These are phyloP conservation scores for Mesorhabditis spiculigera DNA, from an alignment of 2,888 invertebrate species.

Conservation along the genomic window DNA sequence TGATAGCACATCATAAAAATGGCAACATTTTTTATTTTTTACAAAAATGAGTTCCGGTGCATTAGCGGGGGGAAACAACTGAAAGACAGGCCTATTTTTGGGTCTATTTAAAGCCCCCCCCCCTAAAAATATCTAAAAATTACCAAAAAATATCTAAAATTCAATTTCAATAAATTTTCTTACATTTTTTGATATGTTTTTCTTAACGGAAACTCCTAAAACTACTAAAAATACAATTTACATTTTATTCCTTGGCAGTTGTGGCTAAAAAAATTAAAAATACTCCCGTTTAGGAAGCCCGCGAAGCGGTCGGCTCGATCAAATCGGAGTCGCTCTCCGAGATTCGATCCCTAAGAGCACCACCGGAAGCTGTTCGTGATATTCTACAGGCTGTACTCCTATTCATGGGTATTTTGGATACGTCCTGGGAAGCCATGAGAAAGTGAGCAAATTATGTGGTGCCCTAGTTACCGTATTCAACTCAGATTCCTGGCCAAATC, in stretches of 20 bases:
- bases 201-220: too few relatives aligned
- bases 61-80: too few relatives aligned
- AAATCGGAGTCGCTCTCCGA: slow-evolving; percentile 89
- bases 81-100: too few relatives aligned
- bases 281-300: slow-evolving; percentile 67
- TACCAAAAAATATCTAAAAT: too few relatives aligned
- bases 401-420: slow-evolving; percentile 95
- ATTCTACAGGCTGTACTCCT: slow-evolving; percentile 85
- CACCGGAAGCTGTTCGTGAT: slow-evolving; percentile 91
- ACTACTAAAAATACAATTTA: slow-evolving; percentile 9
- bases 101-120: too few relatives aligned
- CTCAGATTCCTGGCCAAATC: slow-evolving; percentile 82
- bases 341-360: slow-evolving; percentile 83
- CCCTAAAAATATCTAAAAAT: too few relatives aligned
- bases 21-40: too few relatives aligned
- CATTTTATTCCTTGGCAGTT: background rate
- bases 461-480: background rate
- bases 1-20: too few relatives aligned
- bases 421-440: slow-evolving; percentile 99
- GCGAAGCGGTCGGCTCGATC: slow-evolving; percentile 90
- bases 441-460: slow-evolving; percentile 60
- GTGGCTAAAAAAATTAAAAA: slow-evolving; percentile 27
- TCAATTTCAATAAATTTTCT: too few relatives aligned
- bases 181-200: too few relatives aligned
- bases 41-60: too few relatives aligned